phyloP scores from a whole-genome alignment of 2,888 invertebrate genomes.

The Xanthostigma xanthostigma region DNA sequence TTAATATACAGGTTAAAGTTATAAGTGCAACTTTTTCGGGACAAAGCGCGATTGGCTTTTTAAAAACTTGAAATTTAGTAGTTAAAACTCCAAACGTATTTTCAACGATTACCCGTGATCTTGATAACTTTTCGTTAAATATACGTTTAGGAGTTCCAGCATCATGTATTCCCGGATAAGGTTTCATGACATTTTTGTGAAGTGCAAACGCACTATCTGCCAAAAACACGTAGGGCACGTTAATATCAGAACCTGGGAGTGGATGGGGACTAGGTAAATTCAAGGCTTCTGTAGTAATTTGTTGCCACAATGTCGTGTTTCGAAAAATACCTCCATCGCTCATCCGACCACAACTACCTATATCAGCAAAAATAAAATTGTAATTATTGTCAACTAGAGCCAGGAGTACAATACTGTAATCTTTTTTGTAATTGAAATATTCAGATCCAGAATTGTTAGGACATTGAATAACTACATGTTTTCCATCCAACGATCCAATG shows the following conservation, averaged over 20 bases:
- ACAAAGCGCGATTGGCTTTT: too few species aligned
- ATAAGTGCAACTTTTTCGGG: too few species aligned
- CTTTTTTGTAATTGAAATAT: slow-evolving; percentile 18
- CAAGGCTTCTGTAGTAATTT: slow-evolving; percentile 7
- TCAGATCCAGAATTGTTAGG: slow-evolving; percentile 15
- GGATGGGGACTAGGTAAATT: slow-evolving; percentile 5
- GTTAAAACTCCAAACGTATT: slow-evolving; percentile 12
- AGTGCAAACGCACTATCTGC: slow-evolving; percentile 9
- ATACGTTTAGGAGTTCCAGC: slow-evolving; percentile 11
- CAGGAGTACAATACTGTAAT: slow-evolving; percentile 17
- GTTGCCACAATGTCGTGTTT: slow-evolving; percentile 9
- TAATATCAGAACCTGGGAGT: slow-evolving; percentile 8
- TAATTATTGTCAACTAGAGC: slow-evolving; percentile 16
- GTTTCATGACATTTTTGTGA: slow-evolving; percentile 12
- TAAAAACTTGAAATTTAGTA: slow-evolving; percentile 8
- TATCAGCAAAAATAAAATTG: slow-evolving; percentile 18
- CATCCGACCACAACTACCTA: slow-evolving; percentile 19
- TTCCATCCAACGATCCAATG: slow-evolving; percentile 2
- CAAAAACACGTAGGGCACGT: slow-evolving; percentile 12
- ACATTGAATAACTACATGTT: slow-evolving; percentile 15
- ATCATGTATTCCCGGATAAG: slow-evolving; percentile 11
- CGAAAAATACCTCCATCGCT: slow-evolving; percentile 14
- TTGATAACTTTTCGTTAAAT: slow-evolving; percentile 12
- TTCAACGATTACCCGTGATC: slow-evolving; percentile 12
- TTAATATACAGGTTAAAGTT: too few species aligned